Percentiles rank a stretch among this genome's conserved stretches.
Evolutionary conservation across 2,888 invertebrate genomes (phyloP).

Genomic region (Melanchra persicariae): DNA sequence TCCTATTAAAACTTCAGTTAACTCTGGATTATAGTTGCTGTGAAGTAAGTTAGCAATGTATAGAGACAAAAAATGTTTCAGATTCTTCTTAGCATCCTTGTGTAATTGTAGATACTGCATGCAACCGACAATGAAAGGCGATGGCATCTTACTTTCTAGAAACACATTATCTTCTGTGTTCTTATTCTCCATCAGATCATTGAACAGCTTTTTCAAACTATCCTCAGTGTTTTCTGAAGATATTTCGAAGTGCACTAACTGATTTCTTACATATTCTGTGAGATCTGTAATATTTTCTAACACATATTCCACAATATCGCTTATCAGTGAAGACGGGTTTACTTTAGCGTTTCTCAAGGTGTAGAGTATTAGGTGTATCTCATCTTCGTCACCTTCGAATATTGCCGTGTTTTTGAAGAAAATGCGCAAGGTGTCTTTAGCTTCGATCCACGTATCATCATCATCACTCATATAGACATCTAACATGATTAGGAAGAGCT

Average conservation of each 20-base stretch:
- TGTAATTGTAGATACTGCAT: conserved; percentile 81
- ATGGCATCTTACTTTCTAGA: conserved; percentile 84
- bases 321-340: conserved; percentile 78
- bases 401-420: conserved; percentile 92
- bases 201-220: conserved; percentile 81
- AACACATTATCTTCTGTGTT: conserved; percentile 79
- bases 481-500: conserved; percentile 90
- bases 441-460: conserved; percentile 85
- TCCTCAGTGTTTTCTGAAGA: conserved; percentile 78
- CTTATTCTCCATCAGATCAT: conserved; percentile 82
- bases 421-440: conserved; percentile 88
- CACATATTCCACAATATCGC: conserved; percentile 83
- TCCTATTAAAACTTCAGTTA: conserved; percentile 88
- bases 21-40: conserved; percentile 89
- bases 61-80: conserved; percentile 84
- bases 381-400: conserved; percentile 92
- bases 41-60: conserved; percentile 91
- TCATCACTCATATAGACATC: conserved; percentile 87
- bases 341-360: conserved; percentile 82
- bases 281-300: conserved; percentile 79
- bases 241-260: conserved; percentile 82
- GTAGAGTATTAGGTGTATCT: conserved; percentile 93
- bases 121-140: conserved; percentile 85
- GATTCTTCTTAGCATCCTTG: conserved; percentile 80
- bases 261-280: conserved; percentile 79